A percentile compares a stretch with the other conserved stretches of the same genome.
Evolutionary conservation across 1,140 invertebrate species (phyloP).

Genomic region (Heterodera schachtii): DNA sequence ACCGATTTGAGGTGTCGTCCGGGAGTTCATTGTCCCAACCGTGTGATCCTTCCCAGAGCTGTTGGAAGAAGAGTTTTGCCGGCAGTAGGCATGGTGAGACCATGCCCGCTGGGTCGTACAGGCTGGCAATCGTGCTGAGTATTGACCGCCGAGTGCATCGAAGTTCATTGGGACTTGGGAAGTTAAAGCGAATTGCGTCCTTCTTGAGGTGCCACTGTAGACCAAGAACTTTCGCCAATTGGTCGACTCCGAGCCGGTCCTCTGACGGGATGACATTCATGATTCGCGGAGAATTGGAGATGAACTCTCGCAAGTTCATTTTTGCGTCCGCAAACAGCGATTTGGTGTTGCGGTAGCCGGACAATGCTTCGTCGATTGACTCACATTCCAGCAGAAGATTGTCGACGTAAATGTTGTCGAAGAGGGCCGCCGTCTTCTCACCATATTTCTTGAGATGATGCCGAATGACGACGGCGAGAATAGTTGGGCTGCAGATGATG

Average conservation of each 20-base stretch:
- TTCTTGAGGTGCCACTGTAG: constrained; percentile 9
- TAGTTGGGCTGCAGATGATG: constrained; percentile 32
- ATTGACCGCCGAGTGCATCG: constrained; percentile 23
- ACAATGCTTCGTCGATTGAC: constrained; percentile 23
- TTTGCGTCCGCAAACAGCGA: constrained; percentile 29
- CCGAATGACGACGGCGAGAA: constrained; percentile 34
- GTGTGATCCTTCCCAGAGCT: too few relatives aligned
- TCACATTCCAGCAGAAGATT: constrained; percentile 25
- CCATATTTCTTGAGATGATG: constrained; percentile 26
- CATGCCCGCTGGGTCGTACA: constrained; percentile 27
- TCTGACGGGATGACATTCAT: background rate
- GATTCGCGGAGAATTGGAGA: constrained; percentile 23
- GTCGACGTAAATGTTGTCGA: constrained; percentile 41
- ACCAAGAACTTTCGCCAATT: constrained; percentile 16
- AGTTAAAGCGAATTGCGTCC: background rate
- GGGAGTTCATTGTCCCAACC: too few relatives aligned
- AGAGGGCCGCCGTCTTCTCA: background rate
- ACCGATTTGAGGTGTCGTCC: too few relatives aligned
- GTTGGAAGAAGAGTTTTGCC: background rate
- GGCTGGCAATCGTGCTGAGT: background rate
- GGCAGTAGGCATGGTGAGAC: constrained; percentile 5
- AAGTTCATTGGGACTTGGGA: background rate
- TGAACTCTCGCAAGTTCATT: constrained; percentile 48
- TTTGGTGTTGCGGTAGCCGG: constrained; percentile 3
- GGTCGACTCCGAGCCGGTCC: constrained; percentile 8